Conservation (phyloP, 2,113 vertebrate species). For the Turdus rufiventris region DNA sequence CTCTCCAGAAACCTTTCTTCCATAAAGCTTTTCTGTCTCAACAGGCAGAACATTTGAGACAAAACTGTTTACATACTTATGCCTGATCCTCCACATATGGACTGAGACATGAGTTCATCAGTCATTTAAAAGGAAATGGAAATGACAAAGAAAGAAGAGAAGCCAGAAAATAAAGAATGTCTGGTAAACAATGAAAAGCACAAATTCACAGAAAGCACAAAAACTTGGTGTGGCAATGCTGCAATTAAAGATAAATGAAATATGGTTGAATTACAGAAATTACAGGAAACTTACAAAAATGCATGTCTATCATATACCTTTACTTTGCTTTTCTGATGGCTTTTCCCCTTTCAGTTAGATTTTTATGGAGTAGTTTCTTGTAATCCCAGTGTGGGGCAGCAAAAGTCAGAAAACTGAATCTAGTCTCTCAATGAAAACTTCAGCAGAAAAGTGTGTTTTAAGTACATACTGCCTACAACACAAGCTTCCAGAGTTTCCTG, state of each 20-base stretch:
- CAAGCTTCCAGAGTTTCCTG: neutral
- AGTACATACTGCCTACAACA: neutral
- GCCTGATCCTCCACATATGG: neutral
- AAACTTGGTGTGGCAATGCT: neutral
- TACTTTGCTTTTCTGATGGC: neutral
- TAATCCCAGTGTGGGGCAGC: slow-evolving; percentile 3
- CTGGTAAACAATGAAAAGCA: neutral
- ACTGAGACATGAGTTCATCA: neutral
- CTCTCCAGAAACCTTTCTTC: neutral
- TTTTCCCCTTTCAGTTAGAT: neutral
- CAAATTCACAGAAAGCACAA: neutral
- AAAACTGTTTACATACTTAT: neutral
- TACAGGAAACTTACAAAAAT: neutral
- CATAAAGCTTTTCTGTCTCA: neutral
- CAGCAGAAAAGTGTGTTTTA: neutral
- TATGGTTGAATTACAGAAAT: neutral
- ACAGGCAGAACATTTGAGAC: neutral
- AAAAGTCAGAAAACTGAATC: slow-evolving; percentile 1
- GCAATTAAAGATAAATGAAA: neutral
- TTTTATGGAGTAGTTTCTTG: neutral
- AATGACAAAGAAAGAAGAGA: neutral
- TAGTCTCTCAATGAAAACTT: neutral
- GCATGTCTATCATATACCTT: neutral
- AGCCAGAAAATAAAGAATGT: neutral
- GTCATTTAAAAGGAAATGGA: neutral